phyloP scores from a whole-genome alignment of 2,797 vertebrate genomes.

The Bradypodion pumilum region DNA sequence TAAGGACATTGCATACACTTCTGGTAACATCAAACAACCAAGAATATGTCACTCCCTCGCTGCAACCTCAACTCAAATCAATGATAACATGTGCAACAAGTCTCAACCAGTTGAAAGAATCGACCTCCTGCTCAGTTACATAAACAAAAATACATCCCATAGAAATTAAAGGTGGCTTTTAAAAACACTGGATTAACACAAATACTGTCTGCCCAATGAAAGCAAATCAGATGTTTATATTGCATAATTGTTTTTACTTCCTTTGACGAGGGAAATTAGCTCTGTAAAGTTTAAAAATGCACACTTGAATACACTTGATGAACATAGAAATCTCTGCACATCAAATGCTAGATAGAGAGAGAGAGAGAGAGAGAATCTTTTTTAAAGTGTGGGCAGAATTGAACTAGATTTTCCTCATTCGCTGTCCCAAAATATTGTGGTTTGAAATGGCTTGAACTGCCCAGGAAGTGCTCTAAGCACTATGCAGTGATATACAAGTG shows the following conservation, averaged over 20 bases:
- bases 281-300: slow-evolving; percentile 52
- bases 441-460: too few relatives aligned
- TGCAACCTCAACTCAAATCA: slow-evolving; percentile 59
- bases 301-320: slow-evolving; percentile 52
- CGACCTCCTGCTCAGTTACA: slow-evolving; percentile 33
- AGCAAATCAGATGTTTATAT: slow-evolving; percentile 67
- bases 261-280: slow-evolving; percentile 62
- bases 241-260: slow-evolving; percentile 65
- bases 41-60: slow-evolving; percentile 40
- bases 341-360: slow-evolving; percentile 41
- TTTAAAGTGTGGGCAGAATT: slow-evolving; percentile 11
- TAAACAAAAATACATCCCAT: slow-evolving; percentile 48
- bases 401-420: slow-evolving; percentile 42
- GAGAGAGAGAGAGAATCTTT: not conserved
- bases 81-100: slow-evolving; percentile 46
- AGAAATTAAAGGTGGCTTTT: slow-evolving; percentile 56
- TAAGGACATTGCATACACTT: slow-evolving; percentile 42
- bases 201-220: slow-evolving; percentile 52
- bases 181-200: slow-evolving; percentile 57
- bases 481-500: too few relatives aligned
- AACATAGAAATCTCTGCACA: slow-evolving; percentile 38
- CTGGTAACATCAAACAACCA: slow-evolving; percentile 43
- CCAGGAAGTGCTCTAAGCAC: too few relatives aligned
- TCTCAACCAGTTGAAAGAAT: slow-evolving; percentile 17
- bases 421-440: slow-evolving; percentile 37